phyloP scores from a whole-genome alignment of 2,888 invertebrate genomes.

The Oligia strigilis region DNA sequence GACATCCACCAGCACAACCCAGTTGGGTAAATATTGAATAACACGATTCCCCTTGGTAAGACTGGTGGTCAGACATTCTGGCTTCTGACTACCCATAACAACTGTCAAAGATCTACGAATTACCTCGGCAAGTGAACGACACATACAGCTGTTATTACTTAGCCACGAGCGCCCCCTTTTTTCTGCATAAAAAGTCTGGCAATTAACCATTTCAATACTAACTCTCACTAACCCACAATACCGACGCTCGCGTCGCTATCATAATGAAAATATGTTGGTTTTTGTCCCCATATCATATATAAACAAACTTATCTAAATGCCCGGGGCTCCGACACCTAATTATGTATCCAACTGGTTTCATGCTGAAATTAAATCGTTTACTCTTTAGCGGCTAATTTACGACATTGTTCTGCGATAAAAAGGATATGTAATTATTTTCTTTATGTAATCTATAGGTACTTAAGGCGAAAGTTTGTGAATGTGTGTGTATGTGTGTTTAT shows the following conservation, averaged over 20 bases:
- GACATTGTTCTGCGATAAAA: conserved; percentile 26
- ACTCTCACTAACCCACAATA: conserved; percentile 16
- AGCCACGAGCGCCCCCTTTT: background rate
- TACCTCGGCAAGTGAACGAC: background rate
- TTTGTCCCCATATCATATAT: conserved; percentile 58
- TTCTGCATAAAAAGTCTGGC: background rate
- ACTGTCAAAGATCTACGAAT: background rate
- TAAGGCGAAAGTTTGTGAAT: too few species aligned
- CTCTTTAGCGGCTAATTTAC: conserved; percentile 21
- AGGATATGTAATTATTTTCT: conserved; percentile 6
- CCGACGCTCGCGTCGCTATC: conserved; percentile 47
- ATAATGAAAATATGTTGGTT: conserved; percentile 66
- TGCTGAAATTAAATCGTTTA: conserved; percentile 42
- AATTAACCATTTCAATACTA: background rate
- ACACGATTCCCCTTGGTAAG: background rate
- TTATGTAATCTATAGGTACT: background rate
- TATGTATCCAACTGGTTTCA: conserved; percentile 30
- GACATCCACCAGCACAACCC: too few species aligned
- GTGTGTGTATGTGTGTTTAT: too few species aligned
- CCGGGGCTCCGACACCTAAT: conserved; percentile 33
- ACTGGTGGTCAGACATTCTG: background rate
- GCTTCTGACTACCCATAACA: background rate
- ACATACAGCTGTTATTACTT: background rate
- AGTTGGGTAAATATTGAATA: too few species aligned
- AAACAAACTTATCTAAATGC: conserved; percentile 59